Evolutionary conservation across 2,888 invertebrate genomes (phyloP).

Genomic region (Leptogaster cylindrica): DNA sequence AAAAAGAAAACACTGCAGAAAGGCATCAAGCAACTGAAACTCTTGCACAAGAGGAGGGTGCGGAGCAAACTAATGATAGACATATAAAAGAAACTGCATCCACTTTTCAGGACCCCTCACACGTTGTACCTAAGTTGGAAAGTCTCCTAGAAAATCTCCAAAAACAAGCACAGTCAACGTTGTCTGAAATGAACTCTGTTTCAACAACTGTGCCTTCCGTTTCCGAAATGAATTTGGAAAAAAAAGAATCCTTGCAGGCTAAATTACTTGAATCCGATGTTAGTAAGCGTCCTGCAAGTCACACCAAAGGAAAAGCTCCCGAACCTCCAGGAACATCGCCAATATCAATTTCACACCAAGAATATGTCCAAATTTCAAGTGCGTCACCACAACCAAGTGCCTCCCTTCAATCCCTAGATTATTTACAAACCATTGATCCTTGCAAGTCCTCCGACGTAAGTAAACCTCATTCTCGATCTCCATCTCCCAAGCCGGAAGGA

Average conservation of each 20-base stretch:
- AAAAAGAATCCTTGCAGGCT: neutral
- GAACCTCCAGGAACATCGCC: constrained; percentile 52
- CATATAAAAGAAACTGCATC: neutral
- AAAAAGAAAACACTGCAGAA: too few relatives aligned
- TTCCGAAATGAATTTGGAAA: neutral
- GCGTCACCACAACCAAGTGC: neutral
- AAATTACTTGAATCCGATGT: neutral
- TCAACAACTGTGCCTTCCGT: too few relatives aligned
- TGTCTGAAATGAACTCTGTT: constrained; percentile 3
- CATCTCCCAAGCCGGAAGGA: constrained; percentile 45
- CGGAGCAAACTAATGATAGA: neutral
- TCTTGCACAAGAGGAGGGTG: too few relatives aligned
- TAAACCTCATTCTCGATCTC: constrained; percentile 37
- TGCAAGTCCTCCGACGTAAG: neutral
- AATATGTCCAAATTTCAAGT: neutral
- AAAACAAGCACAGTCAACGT: neutral
- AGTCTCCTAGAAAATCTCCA: neutral
- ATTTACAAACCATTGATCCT: neutral
- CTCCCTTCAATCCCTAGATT: neutral
- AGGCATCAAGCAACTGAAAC: too few relatives aligned
- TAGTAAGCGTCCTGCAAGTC: constrained; percentile 48
- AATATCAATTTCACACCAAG: constrained; percentile 2
- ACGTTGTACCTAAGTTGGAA: neutral
- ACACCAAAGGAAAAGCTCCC: constrained; percentile 59
- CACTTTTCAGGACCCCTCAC: neutral